phyloP scores from a whole-genome alignment of 1,140 invertebrate genomes.

The Brachionus calyciflorus region DNA sequence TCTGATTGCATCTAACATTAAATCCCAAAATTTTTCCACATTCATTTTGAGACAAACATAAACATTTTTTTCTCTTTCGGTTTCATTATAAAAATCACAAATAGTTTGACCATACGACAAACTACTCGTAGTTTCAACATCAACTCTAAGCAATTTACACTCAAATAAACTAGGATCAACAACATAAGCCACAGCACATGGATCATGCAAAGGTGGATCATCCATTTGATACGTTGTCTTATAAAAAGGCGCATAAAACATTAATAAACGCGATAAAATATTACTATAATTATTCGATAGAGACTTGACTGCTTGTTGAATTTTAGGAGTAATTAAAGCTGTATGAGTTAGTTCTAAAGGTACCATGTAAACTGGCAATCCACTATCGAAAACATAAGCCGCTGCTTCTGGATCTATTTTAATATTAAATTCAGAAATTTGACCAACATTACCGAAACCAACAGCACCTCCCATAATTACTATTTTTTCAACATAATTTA shows the following conservation, averaged over 20 bases:
- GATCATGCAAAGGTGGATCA: not conserved
- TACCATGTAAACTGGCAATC: not conserved
- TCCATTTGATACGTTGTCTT: not conserved
- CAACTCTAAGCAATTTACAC: not conserved
- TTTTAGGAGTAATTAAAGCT: not conserved
- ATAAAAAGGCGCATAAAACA: not conserved
- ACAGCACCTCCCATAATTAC: not conserved
- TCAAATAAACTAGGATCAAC: not conserved
- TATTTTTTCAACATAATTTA: constrained; percentile 1
- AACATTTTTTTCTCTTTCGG: not conserved
- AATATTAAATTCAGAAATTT: not conserved
- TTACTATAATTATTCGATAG: not conserved
- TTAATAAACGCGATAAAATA: not conserved
- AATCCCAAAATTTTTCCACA: not conserved
- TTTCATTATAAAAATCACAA: not conserved
- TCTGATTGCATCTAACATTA: not conserved
- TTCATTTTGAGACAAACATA: not conserved
- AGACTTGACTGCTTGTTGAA: not conserved
- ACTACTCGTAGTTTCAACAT: not conserved
- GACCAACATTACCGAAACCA: not conserved
- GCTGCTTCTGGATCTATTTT: not conserved
- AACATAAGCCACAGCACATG: not conserved
- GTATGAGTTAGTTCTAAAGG: not conserved
- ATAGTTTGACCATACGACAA: not conserved
- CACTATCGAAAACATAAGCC: not conserved